phyloP scores from a whole-genome alignment of 2,797 vertebrate species.

The Bovichtus diacanthus region DNA sequence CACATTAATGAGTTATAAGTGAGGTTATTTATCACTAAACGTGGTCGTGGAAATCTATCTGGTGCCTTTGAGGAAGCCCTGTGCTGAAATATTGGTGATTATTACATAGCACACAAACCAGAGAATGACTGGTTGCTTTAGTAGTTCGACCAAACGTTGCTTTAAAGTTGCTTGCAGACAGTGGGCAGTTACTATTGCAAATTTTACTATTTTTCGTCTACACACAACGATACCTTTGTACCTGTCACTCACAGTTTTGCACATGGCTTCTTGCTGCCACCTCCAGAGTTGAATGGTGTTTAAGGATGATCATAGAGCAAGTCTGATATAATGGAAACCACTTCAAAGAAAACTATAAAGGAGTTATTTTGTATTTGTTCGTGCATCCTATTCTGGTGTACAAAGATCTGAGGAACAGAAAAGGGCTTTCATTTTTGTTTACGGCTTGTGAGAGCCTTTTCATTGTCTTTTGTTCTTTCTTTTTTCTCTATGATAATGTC shows the following conservation, averaged over 20 bases:
- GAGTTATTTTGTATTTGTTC: constrained; percentile 8
- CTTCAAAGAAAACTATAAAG: constrained; percentile 15
- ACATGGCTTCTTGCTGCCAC: neutral
- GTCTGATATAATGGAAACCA: constrained; percentile 36
- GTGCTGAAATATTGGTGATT: constrained; percentile 29
- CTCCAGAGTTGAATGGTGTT: constrained; percentile 13
- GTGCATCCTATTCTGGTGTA: neutral
- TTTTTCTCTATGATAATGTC: constrained; percentile 25
- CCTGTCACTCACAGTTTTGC: constrained; percentile 1
- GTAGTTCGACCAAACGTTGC: neutral
- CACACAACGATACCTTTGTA: neutral
- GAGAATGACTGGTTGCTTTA: neutral
- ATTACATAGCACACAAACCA: constrained; percentile 15
- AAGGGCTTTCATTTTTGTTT: constrained; percentile 42
- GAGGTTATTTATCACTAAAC: constrained; percentile 39
- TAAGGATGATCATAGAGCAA: neutral
- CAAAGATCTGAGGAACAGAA: constrained; percentile 26
- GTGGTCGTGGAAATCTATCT: constrained; percentile 19
- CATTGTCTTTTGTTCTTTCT: neutral
- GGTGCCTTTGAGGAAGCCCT: constrained; percentile 14
- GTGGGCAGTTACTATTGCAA: neutral
- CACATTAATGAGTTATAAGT: constrained; percentile 52
- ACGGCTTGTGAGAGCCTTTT: constrained; percentile 16
- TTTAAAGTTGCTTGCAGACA: neutral
- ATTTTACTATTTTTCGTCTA: neutral